Evolutionary conservation across 2,797 vertebrate genomes (phyloP).

Genomic region (Galaxias olidus): DNA sequence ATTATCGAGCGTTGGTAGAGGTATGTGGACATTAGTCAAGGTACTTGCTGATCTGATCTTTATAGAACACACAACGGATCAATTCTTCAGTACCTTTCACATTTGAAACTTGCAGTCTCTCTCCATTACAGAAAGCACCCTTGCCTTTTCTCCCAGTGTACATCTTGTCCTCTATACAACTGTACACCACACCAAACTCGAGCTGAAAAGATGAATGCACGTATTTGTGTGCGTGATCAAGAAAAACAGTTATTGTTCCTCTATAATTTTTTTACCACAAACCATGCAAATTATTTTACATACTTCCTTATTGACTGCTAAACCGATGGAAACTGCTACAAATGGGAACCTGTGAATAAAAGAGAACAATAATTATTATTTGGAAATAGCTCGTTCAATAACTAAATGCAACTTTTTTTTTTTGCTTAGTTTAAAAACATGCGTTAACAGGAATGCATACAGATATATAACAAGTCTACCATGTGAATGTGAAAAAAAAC

Average conservation of each 20-base stretch:
- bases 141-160: constrained; percentile 88
- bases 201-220: constrained; percentile 67
- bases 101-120: constrained; percentile 83
- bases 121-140: constrained; percentile 91
- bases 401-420: too few relatives aligned
- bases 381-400: too few relatives aligned
- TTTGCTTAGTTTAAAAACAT: too few relatives aligned
- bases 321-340: constrained; percentile 94
- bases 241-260: too few relatives aligned
- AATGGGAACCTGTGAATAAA: constrained; percentile 86
- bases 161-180: constrained; percentile 96
- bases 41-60: too few relatives aligned
- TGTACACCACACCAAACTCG: constrained; percentile 95
- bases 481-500: too few relatives aligned
- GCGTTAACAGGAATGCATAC: too few relatives aligned
- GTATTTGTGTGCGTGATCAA: neutral
- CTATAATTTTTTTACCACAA: neutral
- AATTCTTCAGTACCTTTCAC: constrained; percentile 76
- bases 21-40: too few relatives aligned
- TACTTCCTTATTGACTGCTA: constrained; percentile 91
- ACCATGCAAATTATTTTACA: neutral
- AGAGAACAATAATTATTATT: neutral
- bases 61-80: too few relatives aligned
- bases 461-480: too few relatives aligned
- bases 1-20: too few relatives aligned